Base-by-base conservation (phyloP, 2,797 vertebrate genomes). In the Cetoscarus ocellatus region DNA sequence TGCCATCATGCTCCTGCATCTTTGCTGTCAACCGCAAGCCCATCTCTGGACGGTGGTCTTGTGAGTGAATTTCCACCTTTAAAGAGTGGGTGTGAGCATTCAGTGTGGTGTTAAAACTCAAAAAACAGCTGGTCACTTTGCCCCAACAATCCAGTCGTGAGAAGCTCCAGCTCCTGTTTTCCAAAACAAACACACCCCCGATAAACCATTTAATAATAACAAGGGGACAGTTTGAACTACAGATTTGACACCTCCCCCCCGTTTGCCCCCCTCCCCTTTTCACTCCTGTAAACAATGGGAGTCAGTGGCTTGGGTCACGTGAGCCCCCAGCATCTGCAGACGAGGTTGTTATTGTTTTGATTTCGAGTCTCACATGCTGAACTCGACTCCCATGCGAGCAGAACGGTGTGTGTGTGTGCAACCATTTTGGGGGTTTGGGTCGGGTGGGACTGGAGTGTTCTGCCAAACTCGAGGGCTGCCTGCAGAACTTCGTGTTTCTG, bases 311-410 rank as follows among this genome's bases (percentile, higher is more conserved):
- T 67, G 3, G 49, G 73, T 87, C 82, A 88, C 58, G 43, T 88
- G 88, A 68, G 38, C 74, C 8, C 27, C 70, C 51, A 82, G 85
- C 86, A 81, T 89, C 82, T 86, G 85, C 80, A 70, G 71, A 61
- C 39, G 62, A 80, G 67, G 36, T 80, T 91, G 88, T 86, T 91
- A 80, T 92, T 91, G 87, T 89, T 91, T 91, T 87, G 82, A 84
- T 84, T 87, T 72, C 6, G 53, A 73, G 52, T 68, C 87, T 75
- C 83, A 73, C 83, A 80, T 51, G 69, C 71, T 82, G 75, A 85
- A 86, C 87, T 89, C 61, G 66, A 78, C 80, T 88, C 81, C 42
- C 55, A 38, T 87, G 84, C 73, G 87, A 83, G 61, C 35, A 5
- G 9, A 50, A 35, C 9, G 52, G 47, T 35, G 50, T 15, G 27